Evolutionary conservation across 2,113 vertebrate genomes (phyloP).

Genomic region (Athene noctua): DNA sequence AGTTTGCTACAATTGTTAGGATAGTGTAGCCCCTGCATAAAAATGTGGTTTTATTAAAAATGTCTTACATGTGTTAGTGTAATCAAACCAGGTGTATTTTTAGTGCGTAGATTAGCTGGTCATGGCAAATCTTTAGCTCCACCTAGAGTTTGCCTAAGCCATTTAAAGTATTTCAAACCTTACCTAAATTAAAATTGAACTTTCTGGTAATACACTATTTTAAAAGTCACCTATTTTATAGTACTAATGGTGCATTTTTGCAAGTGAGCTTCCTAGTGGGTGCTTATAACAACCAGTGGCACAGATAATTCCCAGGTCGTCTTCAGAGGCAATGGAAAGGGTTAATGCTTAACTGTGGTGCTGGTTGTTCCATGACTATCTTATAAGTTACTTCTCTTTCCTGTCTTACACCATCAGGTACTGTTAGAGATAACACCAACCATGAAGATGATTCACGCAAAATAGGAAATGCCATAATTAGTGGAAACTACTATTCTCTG

Average conservation of each 20-base stretch:
- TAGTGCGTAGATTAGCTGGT: background rate
- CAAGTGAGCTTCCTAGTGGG: background rate
- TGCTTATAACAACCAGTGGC: background rate
- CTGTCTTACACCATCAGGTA: background rate
- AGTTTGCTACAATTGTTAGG: background rate
- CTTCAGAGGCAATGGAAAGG: background rate
- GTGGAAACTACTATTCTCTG: background rate
- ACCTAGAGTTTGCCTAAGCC: background rate
- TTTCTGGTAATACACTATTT: background rate
- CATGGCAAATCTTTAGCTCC: background rate
- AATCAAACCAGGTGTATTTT: background rate
- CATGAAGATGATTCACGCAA: background rate
- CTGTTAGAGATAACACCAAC: background rate
- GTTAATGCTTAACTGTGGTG: background rate
- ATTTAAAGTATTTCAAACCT: background rate
- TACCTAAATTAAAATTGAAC: background rate
- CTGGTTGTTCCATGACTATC: background rate
- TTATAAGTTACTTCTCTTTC: background rate
- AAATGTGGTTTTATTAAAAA: background rate
- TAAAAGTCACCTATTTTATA: background rate
- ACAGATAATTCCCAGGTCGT: background rate
- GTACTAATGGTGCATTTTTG: background rate
- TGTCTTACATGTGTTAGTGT: background rate
- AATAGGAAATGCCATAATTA: background rate
- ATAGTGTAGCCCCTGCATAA: background rate